A percentile compares a stretch with the other conserved stretches of the same genome.
Evolutionary conservation across 2,797 vertebrate genomes (phyloP).

Genomic region (Channallabes apus): DNA sequence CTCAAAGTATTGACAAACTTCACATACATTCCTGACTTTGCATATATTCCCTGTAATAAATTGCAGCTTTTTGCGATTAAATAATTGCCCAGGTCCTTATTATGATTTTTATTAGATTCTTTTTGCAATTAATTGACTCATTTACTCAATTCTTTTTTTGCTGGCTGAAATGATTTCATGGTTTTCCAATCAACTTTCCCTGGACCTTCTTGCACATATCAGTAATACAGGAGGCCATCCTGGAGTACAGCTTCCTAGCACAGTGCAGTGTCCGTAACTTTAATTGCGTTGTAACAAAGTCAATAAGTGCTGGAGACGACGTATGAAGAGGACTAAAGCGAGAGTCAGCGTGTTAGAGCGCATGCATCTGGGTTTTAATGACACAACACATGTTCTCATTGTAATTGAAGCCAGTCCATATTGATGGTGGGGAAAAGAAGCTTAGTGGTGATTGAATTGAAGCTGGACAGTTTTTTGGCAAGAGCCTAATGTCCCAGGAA

Average conservation of each 20-base stretch:
- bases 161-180: slow-evolving; percentile 7
- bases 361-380: slow-evolving; percentile 67
- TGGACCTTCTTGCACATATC: slow-evolving; percentile 17
- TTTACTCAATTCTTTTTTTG: neutral
- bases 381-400: slow-evolving; percentile 74
- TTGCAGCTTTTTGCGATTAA: too few relatives aligned
- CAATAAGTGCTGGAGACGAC: slow-evolving; percentile 30
- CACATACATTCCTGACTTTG: too few relatives aligned
- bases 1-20: too few relatives aligned
- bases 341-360: slow-evolving; percentile 28
- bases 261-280: slow-evolving; percentile 34
- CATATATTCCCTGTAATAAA: too few relatives aligned
- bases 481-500: slow-evolving; percentile 77
- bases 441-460: slow-evolving; percentile 55
- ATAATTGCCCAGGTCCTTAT: too few relatives aligned
- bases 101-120: too few relatives aligned
- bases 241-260: slow-evolving; percentile 45
- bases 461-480: slow-evolving; percentile 51
- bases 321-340: slow-evolving; percentile 5
- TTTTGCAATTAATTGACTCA: too few relatives aligned
- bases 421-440: slow-evolving; percentile 64
- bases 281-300: slow-evolving; percentile 49
- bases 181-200: slow-evolving; percentile 14
- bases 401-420: slow-evolving; percentile 71
- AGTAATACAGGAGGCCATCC: slow-evolving; percentile 39